Evolutionary conservation across 2,113 vertebrate species (phyloP), one percentile per base, ranked within the genome.

Genomic region (Eudyptes chrysolophus): DNA sequence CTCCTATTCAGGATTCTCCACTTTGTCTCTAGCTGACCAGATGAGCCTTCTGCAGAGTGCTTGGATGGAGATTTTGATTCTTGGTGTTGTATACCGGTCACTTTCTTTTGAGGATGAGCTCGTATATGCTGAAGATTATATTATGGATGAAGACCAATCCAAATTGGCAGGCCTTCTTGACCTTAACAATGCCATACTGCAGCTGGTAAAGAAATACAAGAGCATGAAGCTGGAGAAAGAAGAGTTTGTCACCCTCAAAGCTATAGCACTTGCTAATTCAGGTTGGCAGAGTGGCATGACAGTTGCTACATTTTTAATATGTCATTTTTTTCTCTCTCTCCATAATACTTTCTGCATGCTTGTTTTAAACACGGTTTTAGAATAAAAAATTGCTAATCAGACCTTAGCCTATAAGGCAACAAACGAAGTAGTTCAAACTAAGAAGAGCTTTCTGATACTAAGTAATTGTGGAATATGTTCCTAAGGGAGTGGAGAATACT

Each of bases 1-100:
- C 96, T 27, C 74, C 75, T 94, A 9, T 93, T 70, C 97, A 99
- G 99, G 99, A 81, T 99, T 99, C 98, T 99, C 99, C 93, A 99
- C 99, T 29, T 98, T 99, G 97, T 99, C 99, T 83, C 98, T 99
- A 97, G 99, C 99, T 69, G 99, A 99, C 98, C 99, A 99, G 98
- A 99, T 99, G 99, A 99, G 99, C 98, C 99, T 99, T 97, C 98
- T 99, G 97, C 99, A 99, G 97, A 99, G 99, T 38, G 99, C 99
- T 61, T 99, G 99, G 99, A 99, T 99, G 99, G 99, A 99, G 96
- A 99, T 99, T 97, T 98, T 99, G 98, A 99, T 99, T 98, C 98
- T 99, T 3, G 99, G 99, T 20, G 99, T 99, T 62, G 99, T 99
- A 76, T 99, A 99, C 98, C 99, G 99, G 92, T 99, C 99, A 25